Conservation (phyloP, 2,113 vertebrate genomes). For the Macrotis lagotis region DNA sequence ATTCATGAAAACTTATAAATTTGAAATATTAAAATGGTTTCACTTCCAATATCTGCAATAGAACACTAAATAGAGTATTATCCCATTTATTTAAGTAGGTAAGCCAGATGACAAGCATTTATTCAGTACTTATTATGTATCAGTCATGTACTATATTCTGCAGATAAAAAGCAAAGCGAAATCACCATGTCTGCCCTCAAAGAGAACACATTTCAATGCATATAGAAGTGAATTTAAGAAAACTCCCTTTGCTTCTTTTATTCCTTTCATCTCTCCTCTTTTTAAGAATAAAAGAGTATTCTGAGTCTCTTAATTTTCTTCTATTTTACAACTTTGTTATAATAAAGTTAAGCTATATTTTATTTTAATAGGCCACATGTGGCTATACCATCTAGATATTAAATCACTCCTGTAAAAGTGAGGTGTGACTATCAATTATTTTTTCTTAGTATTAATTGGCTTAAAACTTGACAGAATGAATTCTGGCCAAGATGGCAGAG, state of each 20-base stretch:
- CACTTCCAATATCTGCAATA: background rate
- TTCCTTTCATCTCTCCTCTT: background rate
- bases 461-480: background rate
- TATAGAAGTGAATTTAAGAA: background rate
- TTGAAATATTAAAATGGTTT: background rate
- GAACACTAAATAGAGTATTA: background rate
- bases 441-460: conserved; percentile 13
- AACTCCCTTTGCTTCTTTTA: background rate
- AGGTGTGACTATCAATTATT: background rate
- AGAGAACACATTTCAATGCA: background rate
- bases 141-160: background rate
- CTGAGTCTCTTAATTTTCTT: background rate
- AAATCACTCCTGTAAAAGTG: background rate
- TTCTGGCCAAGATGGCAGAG: too few relatives aligned
- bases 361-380: background rate
- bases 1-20: background rate
- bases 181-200: background rate
- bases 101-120: background rate
- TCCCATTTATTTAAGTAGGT: background rate
- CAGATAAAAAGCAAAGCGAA: background rate
- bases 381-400: background rate
- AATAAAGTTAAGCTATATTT: background rate
- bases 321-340: background rate
- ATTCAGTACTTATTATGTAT: background rate
- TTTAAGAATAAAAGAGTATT: background rate